Evolutionary conservation across 2,888 invertebrate genomes (phyloP).

Genomic region (Resseliella maxima): DNA sequence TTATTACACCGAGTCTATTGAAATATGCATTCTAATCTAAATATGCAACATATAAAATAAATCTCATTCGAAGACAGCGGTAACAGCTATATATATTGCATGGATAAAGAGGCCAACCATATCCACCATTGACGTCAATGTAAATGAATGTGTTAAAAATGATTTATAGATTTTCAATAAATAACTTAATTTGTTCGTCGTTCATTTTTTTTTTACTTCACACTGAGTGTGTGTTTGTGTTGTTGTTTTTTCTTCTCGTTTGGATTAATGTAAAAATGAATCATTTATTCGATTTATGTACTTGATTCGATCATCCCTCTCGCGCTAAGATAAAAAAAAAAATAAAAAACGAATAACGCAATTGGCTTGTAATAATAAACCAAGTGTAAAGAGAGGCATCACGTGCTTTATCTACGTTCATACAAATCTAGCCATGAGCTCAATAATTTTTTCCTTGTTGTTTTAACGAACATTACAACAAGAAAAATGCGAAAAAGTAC

Average conservation of each 20-base stretch:
- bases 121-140: background rate
- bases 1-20: background rate
- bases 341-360: no score
- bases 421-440: slow-evolving; percentile 6
- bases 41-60: background rate
- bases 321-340: background rate
- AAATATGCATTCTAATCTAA: slow-evolving; percentile 44
- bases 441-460: background rate
- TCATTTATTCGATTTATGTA: slow-evolving; percentile 34
- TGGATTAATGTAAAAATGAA: background rate
- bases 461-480: background rate
- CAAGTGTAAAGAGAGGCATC: background rate
- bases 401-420: slow-evolving; percentile 29
- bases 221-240: background rate
- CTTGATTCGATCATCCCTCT: background rate
- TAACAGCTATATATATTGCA: background rate
- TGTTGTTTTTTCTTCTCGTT: background rate
- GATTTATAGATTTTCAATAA: slow-evolving; percentile 39
- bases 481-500: background rate
- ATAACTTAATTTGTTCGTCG: background rate
- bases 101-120: no score
- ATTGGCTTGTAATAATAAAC: background rate
- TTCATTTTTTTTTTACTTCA: background rate
- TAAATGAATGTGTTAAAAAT: background rate
- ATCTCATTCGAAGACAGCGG: background rate